Conservation (phyloP, 2,888 invertebrate genomes). For the Eulithis testata region DNA sequence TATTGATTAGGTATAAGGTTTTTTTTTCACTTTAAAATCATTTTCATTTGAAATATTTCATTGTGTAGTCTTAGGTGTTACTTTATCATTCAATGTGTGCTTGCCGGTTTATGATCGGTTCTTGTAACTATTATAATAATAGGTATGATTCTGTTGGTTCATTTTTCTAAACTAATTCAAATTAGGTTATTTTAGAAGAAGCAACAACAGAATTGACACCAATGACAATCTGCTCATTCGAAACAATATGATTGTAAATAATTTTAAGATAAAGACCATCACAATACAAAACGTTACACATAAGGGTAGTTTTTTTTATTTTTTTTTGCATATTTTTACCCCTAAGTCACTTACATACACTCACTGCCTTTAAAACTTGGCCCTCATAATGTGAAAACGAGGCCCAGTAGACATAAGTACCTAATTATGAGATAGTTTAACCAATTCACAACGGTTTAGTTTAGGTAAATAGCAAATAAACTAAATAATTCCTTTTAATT, state of each 20-base stretch:
- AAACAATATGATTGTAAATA: slow-evolving; percentile 21
- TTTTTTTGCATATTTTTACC: slow-evolving; percentile 32
- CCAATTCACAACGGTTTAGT: no score
- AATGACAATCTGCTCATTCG: slow-evolving; percentile 9
- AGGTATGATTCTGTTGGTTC: no score
- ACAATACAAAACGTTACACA: slow-evolving; percentile 33
- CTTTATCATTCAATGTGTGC: background rate
- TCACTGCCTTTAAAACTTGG: background rate
- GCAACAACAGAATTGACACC: no score
- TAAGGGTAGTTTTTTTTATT: slow-evolving; percentile 24
- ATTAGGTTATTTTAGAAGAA: no score
- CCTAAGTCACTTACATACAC: slow-evolving; percentile 24
- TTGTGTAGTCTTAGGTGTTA: slow-evolving; percentile 12
- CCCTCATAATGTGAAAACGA: background rate
- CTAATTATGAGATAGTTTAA: no score
- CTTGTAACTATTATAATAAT: background rate
- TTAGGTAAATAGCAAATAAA: no score
- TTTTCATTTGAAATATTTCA: slow-evolving; percentile 8
- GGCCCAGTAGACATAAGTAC: no score
- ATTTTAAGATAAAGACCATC: slow-evolving; percentile 34
- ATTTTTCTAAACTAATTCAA: background rate
- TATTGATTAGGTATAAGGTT: slow-evolving; percentile 33
- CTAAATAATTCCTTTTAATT: background rate
- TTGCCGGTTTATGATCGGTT: background rate
- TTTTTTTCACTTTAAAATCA: slow-evolving; percentile 17